Evolutionary conservation across 2,797 vertebrate species (phyloP).

Genomic region (Catostomus latipinnis): DNA sequence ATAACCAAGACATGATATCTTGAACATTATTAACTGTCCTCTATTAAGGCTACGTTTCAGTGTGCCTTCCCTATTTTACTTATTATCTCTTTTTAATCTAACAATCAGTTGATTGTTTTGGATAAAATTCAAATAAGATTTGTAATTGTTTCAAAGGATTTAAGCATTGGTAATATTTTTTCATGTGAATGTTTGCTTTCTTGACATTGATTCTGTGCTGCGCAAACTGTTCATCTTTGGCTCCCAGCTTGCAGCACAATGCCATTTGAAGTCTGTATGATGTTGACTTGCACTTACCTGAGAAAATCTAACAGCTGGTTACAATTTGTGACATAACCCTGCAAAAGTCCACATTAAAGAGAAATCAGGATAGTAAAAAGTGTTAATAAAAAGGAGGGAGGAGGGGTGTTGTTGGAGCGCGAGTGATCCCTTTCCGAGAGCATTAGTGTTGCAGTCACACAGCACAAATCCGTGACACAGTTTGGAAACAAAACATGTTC

Average conservation of each 20-base stretch:
- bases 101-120: neutral
- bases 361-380: conserved; percentile 37
- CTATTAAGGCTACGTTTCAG: no score
- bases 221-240: neutral
- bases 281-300: conserved; percentile 51
- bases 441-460: conserved; percentile 17
- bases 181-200: neutral
- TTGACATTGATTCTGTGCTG: neutral
- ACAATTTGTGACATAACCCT: conserved; percentile 55
- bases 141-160: neutral
- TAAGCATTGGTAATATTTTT: neutral
- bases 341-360: conserved; percentile 53
- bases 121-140: neutral
- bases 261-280: conserved; percentile 54
- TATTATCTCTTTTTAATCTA: neutral
- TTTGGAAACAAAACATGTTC: conserved; percentile 25
- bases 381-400: conserved; percentile 16
- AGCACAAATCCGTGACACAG: conserved; percentile 16
- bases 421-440: neutral
- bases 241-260: conserved; percentile 4
- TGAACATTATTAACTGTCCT: neutral
- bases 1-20: conserved; percentile 5
- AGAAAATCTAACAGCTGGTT: conserved; percentile 56
- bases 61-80: no score
- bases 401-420: neutral